phyloP scores from a whole-genome alignment of 2,888 invertebrate genomes.

The Hedychridium roseum region DNA sequence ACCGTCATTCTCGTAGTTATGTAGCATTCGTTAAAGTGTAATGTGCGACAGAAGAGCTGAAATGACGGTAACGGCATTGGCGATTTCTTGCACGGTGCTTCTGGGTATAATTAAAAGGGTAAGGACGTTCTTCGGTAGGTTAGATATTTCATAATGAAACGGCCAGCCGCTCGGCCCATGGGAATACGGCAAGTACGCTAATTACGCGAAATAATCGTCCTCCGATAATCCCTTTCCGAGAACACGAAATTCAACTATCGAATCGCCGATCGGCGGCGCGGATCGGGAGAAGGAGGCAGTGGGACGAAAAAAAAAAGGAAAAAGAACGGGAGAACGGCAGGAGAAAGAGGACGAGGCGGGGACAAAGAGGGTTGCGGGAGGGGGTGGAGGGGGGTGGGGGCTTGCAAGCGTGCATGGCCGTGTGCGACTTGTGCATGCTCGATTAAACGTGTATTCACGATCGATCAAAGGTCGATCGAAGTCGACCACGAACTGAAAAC shows the following conservation, averaged over 20 bases:
- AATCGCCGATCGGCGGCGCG: neutral
- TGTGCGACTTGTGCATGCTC: conserved; percentile 42
- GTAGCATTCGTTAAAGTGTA: too few relatives aligned
- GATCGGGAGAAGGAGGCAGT: neutral
- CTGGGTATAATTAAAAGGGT: too few relatives aligned
- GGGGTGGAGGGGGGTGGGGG: conserved; percentile 12
- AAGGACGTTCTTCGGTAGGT: too few relatives aligned
- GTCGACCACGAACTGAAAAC: conserved; percentile 48
- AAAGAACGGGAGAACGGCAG: conserved; percentile 10
- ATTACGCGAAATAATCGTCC: too few relatives aligned
- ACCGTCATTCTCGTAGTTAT: too few relatives aligned
- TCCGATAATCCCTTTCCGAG: neutral
- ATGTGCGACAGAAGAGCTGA: too few relatives aligned
- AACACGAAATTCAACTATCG: neutral
- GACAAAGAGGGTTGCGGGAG: conserved; percentile 6
- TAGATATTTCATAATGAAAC: too few relatives aligned
- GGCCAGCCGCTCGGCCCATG: too few relatives aligned
- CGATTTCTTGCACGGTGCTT: too few relatives aligned
- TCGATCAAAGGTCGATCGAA: conserved; percentile 53
- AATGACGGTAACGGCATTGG: too few relatives aligned
- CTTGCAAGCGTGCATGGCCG: conserved; percentile 35
- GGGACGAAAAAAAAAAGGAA: too few relatives aligned
- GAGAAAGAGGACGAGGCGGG: conserved; percentile 5
- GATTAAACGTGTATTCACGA: conserved; percentile 50
- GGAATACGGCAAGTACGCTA: too few relatives aligned